These are phyloP conservation scores for Acleris sparsana DNA, from an alignment of 2,888 invertebrate genomes.

Conservation along the genomic window DNA sequence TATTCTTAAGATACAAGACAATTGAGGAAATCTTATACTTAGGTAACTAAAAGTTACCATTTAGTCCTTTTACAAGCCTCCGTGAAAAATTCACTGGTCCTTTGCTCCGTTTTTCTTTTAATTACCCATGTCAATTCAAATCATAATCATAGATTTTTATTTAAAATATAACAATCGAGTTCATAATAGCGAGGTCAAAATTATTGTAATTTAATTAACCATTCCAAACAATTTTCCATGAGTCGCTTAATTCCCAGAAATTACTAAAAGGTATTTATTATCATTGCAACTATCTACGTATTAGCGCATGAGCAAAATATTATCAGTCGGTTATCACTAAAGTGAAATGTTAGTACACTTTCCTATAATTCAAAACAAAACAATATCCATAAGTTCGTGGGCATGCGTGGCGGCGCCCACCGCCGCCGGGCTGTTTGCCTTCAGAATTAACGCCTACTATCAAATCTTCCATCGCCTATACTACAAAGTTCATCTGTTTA, in stretches of 20 bases:
- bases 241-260: neutral
- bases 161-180: too few species aligned
- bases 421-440: conserved; percentile 51
- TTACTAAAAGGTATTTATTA: conserved; percentile 3
- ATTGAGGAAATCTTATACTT: too few species aligned
- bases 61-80: too few species aligned
- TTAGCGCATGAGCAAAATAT: neutral
- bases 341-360: conserved; percentile 7
- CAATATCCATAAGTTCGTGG: neutral
- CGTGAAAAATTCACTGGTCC: too few species aligned
- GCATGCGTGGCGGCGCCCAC: conserved; percentile 15
- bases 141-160: too few species aligned
- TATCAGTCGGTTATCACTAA: conserved; percentile 6
- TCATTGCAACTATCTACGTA: conserved; percentile 4
- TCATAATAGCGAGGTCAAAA: too few species aligned
- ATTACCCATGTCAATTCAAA: too few species aligned
- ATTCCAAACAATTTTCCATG: neutral
- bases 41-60: too few species aligned
- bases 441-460: conserved; percentile 74
- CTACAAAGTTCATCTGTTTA: conserved; percentile 71
- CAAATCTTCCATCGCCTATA: conserved; percentile 75
- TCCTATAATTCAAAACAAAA: conserved; percentile 6
- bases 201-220: too few species aligned
- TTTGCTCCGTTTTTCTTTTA: too few species aligned
- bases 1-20: too few species aligned